A percentile compares a stretch with the other conserved stretches of the same genome.
phyloP scores from a whole-genome alignment of 1,140 invertebrate genomes.

The Drosophila orosa region DNA sequence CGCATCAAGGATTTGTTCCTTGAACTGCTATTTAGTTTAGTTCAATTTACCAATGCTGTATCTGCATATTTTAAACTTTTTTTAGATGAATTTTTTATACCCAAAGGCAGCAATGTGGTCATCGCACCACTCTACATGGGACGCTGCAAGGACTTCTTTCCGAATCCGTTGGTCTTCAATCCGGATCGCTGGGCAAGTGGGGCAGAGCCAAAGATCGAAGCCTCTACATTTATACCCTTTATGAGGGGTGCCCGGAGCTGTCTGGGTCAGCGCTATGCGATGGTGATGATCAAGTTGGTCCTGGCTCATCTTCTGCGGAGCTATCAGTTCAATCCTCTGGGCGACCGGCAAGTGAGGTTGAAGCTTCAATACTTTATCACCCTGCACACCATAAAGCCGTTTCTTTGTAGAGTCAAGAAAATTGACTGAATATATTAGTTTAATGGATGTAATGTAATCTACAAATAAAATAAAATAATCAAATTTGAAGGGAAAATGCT shows the following conservation, averaged over 20 bases:
- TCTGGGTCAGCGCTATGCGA: conserved; percentile 85
- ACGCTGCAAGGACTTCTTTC: conserved; percentile 85
- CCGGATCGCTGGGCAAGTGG: conserved; percentile 89
- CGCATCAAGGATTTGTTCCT: background rate
- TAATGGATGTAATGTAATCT: background rate
- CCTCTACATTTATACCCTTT: conserved; percentile 88
- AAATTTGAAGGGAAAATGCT: background rate
- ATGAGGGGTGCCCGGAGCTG: conserved; percentile 89
- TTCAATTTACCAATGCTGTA: too few relatives aligned
- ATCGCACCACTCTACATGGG: conserved; percentile 71
- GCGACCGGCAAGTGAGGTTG: conserved; percentile 50
- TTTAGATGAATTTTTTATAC: conserved; percentile 64
- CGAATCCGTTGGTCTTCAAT: conserved; percentile 89
- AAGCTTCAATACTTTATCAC: conserved; percentile 56
- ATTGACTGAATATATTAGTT: conserved; percentile 17
- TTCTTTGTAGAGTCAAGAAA: conserved; percentile 45
- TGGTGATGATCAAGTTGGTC: conserved; percentile 71
- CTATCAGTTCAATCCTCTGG: conserved; percentile 70
- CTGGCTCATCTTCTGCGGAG: conserved; percentile 64
- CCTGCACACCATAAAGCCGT: conserved; percentile 55
- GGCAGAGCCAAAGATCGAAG: conserved; percentile 83
- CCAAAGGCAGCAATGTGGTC: conserved; percentile 62
- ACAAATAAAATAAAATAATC: background rate
- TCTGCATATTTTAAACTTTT: background rate
- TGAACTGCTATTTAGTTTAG: too few relatives aligned